A percentile compares a stretch with the other conserved stretches of the same genome.
phyloP scores from a whole-genome alignment of 1,140 invertebrate species.

The Bombyx mori region ASM3026992v2 NC_085111.1:12257001-12257500 shows the following conservation, averaged over 20 bases:
- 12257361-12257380: constrained; percentile 18
- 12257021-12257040: constrained; percentile 55
- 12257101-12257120: constrained; percentile 59
- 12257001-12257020: constrained; percentile 77
- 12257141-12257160: constrained; percentile 37
- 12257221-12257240: constrained; percentile 48
- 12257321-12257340: constrained; percentile 4
- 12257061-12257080: constrained; percentile 67
- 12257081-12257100: constrained; percentile 66
- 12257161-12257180: constrained; percentile 25
- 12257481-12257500: constrained; percentile 13
- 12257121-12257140: constrained; percentile 30
- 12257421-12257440: background rate
- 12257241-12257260: constrained; percentile 72
- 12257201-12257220: constrained; percentile 35
- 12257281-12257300: constrained; percentile 73
- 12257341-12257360: constrained; percentile 1
- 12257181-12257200: constrained; percentile 38
- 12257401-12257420: too few relatives aligned
- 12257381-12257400: constrained; percentile 12
- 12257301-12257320: constrained; percentile 16
- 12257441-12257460: constrained; percentile 1
- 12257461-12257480: constrained; percentile 19
- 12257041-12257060: constrained; percentile 62
- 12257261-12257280: constrained; percentile 74